A percentile compares a stretch with the other conserved stretches of the same genome.
These are phyloP conservation scores for Hydraecia micacea DNA, from an alignment of 2,888 invertebrate species.

Conservation along the genomic window DNA sequence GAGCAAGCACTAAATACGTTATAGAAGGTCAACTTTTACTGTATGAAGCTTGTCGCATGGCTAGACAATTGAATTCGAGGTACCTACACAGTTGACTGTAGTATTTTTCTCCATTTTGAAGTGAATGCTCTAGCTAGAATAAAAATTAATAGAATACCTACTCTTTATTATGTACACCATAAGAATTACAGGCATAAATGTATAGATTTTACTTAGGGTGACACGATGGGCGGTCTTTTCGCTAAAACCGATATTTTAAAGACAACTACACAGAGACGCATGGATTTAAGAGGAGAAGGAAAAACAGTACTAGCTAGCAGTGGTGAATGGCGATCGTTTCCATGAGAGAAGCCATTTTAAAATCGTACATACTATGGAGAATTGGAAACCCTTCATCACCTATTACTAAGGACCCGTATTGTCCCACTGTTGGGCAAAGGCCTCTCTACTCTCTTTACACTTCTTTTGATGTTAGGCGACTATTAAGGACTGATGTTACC, in stretches of 20 bases:
- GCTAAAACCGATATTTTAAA: too few relatives aligned
- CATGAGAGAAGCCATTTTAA: neutral
- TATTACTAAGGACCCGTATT: too few relatives aligned
- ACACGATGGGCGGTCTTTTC: too few relatives aligned
- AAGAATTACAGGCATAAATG: too few relatives aligned
- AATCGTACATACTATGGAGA: neutral
- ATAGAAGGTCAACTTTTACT: slow-evolving; percentile 39
- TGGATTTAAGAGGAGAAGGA: too few relatives aligned
- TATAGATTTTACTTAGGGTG: too few relatives aligned
- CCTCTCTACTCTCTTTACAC: neutral
- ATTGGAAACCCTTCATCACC: neutral
- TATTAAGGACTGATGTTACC: too few relatives aligned
- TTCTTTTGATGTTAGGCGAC: neutral
- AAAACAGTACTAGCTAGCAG: too few relatives aligned
- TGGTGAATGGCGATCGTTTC: too few relatives aligned
- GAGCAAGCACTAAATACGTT: slow-evolving; percentile 27
- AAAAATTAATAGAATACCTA: neutral
- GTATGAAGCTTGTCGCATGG: neutral
- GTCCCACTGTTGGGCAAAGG: neutral
- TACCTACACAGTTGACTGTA: neutral
- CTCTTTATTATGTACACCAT: too few relatives aligned
- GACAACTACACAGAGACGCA: too few relatives aligned
- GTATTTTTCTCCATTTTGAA: neutral
- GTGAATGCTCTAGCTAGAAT: too few relatives aligned
- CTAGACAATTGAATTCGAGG: neutral